Conservation (phyloP, 2,797 vertebrate species). For the Notoglanidium macrostoma region DNA sequence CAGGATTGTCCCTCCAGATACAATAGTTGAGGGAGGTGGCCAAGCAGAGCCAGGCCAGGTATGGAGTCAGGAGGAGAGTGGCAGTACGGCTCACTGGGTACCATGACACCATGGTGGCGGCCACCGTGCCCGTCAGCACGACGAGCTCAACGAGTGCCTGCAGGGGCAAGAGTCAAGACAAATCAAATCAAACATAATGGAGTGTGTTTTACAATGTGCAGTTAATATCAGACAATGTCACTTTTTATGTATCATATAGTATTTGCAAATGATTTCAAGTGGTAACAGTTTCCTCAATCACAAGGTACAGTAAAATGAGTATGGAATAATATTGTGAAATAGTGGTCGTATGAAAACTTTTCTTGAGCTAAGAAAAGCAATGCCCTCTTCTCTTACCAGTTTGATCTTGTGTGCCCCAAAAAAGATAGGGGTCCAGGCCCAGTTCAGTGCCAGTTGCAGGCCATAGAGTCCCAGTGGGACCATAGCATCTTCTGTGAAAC, state of each 20-base stretch:
- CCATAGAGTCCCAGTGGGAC: constrained; percentile 86
- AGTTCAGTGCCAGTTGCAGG: constrained; percentile 84
- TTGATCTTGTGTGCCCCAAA: constrained; percentile 81
- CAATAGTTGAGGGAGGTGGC: constrained; percentile 80
- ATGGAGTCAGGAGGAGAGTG: constrained; percentile 81
- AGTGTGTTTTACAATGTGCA: neutral
- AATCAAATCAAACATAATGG: neutral
- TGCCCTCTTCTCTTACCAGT: constrained; percentile 69
- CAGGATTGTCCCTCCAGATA: constrained; percentile 87
- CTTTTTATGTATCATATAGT: neutral
- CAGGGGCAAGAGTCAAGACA: neutral
- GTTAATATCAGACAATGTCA: neutral
- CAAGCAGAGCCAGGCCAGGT: constrained; percentile 87
- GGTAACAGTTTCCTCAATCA: neutral
- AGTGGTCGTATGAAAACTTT: neutral
- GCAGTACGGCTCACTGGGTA: constrained; percentile 81
- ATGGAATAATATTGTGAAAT: neutral
- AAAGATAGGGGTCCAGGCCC: constrained; percentile 86
- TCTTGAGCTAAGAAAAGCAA: neutral
- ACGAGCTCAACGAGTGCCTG: constrained; percentile 75
- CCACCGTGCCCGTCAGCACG: constrained; percentile 75
- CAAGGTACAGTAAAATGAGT: neutral
- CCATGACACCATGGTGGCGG: constrained; percentile 82
- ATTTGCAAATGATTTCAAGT: neutral
- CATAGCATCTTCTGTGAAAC: constrained; percentile 78